Percentiles rank a stretch among this genome's conserved stretches.
phyloP scores from a whole-genome alignment of 1,140 invertebrate species.

The Drosophila gunungcola region DNA sequence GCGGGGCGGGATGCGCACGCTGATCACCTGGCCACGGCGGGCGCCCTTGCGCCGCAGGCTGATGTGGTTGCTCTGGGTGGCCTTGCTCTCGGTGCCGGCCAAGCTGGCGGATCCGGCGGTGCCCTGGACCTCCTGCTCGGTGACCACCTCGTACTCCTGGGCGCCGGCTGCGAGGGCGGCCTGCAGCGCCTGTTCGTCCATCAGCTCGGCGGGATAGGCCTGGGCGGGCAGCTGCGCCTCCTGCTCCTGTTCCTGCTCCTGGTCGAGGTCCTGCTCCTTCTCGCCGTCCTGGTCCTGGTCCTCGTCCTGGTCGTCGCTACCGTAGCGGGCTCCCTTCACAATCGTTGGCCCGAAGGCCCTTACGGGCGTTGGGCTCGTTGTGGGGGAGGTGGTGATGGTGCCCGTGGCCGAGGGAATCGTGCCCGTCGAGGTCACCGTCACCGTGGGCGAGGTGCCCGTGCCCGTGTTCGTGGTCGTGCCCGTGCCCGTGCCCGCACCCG shows the following conservation, averaged over 20 bases:
- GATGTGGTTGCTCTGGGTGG: conserved; percentile 59
- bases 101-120: conserved; percentile 28
- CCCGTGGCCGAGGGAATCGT: conserved; percentile 62
- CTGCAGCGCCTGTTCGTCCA: conserved; percentile 72
- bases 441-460: not conserved
- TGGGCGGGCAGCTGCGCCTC: conserved; percentile 19
- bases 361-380: conserved; percentile 13
- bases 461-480: not conserved
- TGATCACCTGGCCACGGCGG: conserved; percentile 72
- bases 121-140: conserved; percentile 52
- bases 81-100: conserved; percentile 51
- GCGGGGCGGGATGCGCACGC: conserved; percentile 69
- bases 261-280: conserved; percentile 13
- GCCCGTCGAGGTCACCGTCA: conserved; percentile 64
- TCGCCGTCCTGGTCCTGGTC: conserved; percentile 16
- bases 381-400: conserved; percentile 55
- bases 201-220: conserved; percentile 47
- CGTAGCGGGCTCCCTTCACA: conserved; percentile 10
- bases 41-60: conserved; percentile 70
- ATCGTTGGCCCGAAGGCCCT: conserved; percentile 1
- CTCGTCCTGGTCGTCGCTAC: not conserved
- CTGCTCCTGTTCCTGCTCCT: conserved; percentile 14
- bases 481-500: conserved; percentile 32
- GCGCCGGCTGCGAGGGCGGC: conserved; percentile 74
- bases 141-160: conserved; percentile 76